Base-by-base conservation (phyloP, 2,113 vertebrate species). In the Microcebus lehilahytsara region DNA sequence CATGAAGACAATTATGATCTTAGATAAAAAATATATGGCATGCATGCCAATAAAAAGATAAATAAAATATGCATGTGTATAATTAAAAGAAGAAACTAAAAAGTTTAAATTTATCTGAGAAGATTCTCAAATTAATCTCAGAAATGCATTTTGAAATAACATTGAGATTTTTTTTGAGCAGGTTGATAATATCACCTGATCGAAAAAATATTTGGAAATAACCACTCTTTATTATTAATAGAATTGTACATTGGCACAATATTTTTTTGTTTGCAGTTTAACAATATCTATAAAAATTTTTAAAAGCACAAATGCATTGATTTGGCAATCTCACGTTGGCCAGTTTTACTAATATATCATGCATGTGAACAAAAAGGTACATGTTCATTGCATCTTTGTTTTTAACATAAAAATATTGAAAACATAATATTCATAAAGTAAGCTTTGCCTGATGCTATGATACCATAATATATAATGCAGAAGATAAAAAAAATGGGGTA, bases 401-500 rank as follows among this genome's bases (percentile, higher is more conserved):
- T 78, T 42, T 58, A 89, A 78, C 25, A 51, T 20, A 14, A 85
- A 93, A 91, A 95, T 85, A 71, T 34, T 90, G 78, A 85, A 78
- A 89, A 95, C 9, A 27, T 30, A 77, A 77, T 85, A 30, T 40
- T 72, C 2, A 71, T 51, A 79, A 91, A 88, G 27, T 86, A 62
- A 86, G 14, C 4, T 53, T 42, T 53, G 42, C 13, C 51, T 79
- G 72, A 64, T 20, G 16, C 71, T 78, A 53, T 78, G 16, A 46
- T 40, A 34, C n/a, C 77, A 60, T 49, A 32, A 16, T 49, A 42
- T 67, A 37, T 40, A 66, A 60, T 6, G 4, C 6, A 86, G 62
- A 62, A 91, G 74, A 27, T 79, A 71, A 79, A 92, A 94, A 94
- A 94, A 91, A 37, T 83, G 62, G 27, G 60, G 25, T n/a, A 69